Conservation (phyloP, 2,797 vertebrate species). For the Leptatherina wallacei region DNA sequence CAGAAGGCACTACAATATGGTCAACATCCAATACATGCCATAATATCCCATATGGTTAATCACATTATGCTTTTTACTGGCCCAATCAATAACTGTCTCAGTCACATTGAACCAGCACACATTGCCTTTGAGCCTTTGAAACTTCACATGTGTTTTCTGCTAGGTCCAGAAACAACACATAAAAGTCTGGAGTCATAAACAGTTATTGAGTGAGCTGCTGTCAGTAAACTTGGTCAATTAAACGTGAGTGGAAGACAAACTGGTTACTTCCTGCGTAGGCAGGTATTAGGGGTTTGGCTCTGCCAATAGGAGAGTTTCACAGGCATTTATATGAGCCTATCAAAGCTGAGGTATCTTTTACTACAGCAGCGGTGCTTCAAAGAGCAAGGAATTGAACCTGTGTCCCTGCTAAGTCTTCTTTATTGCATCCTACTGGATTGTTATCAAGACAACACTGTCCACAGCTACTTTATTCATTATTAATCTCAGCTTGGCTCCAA, state of each 20-base stretch:
- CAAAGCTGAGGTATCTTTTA: constrained; percentile 64
- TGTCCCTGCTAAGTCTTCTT: constrained; percentile 54
- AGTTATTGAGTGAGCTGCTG: constrained; percentile 65
- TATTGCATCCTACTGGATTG: constrained; percentile 69
- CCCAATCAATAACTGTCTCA: constrained; percentile 55
- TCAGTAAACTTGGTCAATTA: constrained; percentile 67
- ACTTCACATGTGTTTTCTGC: constrained; percentile 55
- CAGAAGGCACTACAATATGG: not conserved
- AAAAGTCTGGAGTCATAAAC: constrained; percentile 66
- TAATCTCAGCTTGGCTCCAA: constrained; percentile 72
- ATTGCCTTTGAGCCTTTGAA: constrained; percentile 30
- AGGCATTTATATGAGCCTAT: constrained; percentile 62
- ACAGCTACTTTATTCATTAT: constrained; percentile 69
- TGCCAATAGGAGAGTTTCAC: constrained; percentile 53
- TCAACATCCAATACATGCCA: constrained; percentile 15
- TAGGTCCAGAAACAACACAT: constrained; percentile 69
- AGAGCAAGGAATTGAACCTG: constrained; percentile 51
- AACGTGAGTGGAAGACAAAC: constrained; percentile 64
- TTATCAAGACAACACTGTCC: constrained; percentile 61
- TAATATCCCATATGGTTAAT: constrained; percentile 31
- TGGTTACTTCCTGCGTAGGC: constrained; percentile 62
- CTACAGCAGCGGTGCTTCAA: constrained; percentile 53
- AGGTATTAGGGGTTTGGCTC: constrained; percentile 32
- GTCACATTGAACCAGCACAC: constrained; percentile 55
- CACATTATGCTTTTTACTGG: constrained; percentile 40